Conservation (phyloP, 1,140 invertebrate species). For the Drosophila punjabiensis region DNA sequence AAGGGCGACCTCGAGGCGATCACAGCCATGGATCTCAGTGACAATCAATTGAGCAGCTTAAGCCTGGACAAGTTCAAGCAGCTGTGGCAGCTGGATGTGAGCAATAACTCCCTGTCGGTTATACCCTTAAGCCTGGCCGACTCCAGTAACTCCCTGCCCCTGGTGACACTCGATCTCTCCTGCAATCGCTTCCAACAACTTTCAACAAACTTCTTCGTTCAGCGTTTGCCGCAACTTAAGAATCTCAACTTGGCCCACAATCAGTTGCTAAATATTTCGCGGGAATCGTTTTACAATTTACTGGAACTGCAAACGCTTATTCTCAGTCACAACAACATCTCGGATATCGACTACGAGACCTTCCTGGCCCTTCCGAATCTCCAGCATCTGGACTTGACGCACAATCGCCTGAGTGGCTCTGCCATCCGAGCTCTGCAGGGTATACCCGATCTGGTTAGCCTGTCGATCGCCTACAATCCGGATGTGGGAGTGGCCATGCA, state of each 20-base stretch:
- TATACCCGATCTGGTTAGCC: conserved; percentile 90
- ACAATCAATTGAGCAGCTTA: conserved; percentile 49
- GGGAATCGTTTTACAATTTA: conserved; percentile 85
- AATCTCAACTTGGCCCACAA: conserved; percentile 88
- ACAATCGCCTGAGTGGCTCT: conserved; percentile 90
- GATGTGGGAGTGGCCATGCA: conserved; percentile 86
- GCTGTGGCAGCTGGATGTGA: conserved; percentile 60
- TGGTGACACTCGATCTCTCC: conserved; percentile 86
- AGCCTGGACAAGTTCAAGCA: conserved; percentile 53
- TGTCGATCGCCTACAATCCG: conserved; percentile 91
- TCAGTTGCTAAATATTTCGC: conserved; percentile 66
- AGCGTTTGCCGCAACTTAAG: conserved; percentile 84
- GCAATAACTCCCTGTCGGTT: conserved; percentile 59
- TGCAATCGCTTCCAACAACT: conserved; percentile 86
- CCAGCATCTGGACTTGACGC: conserved; percentile 92
- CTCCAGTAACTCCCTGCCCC: conserved; percentile 25
- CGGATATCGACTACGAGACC: conserved; percentile 86
- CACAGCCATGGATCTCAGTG: conserved; percentile 56
- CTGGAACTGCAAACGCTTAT: conserved; percentile 86
- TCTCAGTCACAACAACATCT: conserved; percentile 87
- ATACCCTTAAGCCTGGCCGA: conserved; percentile 36
- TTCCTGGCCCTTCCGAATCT: conserved; percentile 89
- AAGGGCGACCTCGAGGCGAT: conserved; percentile 59
- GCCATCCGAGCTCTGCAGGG: conserved; percentile 90
- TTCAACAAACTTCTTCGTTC: conserved; percentile 67